Evolutionary conservation across 23 tunicate genomes (phyloP).

Genomic region (Botrylloides violaceus): DNA sequence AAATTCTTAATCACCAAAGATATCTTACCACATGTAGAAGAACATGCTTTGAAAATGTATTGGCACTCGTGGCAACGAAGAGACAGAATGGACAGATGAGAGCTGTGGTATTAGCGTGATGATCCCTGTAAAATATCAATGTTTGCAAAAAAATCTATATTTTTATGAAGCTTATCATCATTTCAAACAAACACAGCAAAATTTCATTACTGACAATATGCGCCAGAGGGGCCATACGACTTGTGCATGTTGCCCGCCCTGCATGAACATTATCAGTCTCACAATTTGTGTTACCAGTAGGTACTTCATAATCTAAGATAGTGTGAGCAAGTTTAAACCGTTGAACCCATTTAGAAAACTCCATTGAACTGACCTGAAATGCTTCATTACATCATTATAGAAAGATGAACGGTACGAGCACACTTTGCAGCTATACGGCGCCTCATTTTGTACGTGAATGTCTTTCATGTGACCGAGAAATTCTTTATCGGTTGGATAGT

Average conservation of each 20-base stretch:
- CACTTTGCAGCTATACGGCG: constrained; percentile 69
- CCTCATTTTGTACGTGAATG: constrained; percentile 49
- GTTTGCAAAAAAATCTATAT: background rate
- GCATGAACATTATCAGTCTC: too few relatives aligned
- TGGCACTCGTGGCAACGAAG: constrained; percentile 25
- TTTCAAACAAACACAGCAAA: too few relatives aligned
- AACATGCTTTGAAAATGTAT: constrained; percentile 43
- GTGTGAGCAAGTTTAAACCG: too few relatives aligned
- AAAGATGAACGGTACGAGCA: constrained; percentile 59
- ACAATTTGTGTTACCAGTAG: too few relatives aligned
- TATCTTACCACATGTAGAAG: constrained; percentile 51
- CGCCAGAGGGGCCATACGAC: too few relatives aligned
- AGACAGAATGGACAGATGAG: constrained; percentile 70
- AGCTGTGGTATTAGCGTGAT: constrained; percentile 42
- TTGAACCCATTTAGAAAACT: too few relatives aligned
- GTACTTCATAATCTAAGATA: too few relatives aligned
- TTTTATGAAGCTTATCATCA: too few relatives aligned
- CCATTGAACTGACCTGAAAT: constrained; percentile 61
- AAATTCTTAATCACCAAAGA: background rate
- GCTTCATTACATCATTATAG: constrained; percentile 40
- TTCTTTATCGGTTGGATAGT: constrained; percentile 40
- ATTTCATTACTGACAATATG: too few relatives aligned
- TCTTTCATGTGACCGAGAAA: constrained; percentile 72
- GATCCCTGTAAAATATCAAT: constrained; percentile 24
- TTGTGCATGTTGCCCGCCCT: too few relatives aligned